phyloP scores from a whole-genome alignment of 2,113 vertebrate species.

The Crotalus tigris region DNA sequence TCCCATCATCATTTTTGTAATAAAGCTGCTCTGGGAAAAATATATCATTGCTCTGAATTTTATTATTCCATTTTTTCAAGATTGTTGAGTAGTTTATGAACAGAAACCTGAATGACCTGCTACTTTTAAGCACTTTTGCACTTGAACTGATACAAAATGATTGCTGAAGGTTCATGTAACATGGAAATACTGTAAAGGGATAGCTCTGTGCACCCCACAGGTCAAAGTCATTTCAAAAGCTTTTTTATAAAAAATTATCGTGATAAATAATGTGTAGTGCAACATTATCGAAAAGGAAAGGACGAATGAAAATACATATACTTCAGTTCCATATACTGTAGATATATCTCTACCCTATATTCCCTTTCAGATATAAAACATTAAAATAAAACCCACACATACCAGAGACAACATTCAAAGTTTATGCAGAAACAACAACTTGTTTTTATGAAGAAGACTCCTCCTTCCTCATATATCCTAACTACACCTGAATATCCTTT shows the following conservation, averaged over 20 bases:
- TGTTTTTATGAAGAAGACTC: background rate
- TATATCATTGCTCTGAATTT: background rate
- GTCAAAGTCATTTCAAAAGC: background rate
- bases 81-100: background rate
- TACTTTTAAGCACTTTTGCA: background rate
- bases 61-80: background rate
- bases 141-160: background rate
- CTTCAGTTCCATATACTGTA: background rate
- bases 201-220: background rate
- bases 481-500: background rate
- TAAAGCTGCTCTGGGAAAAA: background rate
- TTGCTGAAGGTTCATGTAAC: background rate
- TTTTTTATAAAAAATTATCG: background rate
- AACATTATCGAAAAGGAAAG: background rate
- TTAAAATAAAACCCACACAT: background rate
- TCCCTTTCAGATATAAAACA: background rate
- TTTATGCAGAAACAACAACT: background rate
- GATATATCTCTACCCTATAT: background rate
- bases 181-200: background rate
- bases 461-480: background rate
- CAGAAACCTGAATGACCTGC: background rate
- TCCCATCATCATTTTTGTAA: background rate
- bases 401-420: background rate
- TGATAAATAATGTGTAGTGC: background rate
- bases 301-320: background rate